Evolutionary conservation across 2,797 vertebrate species (phyloP).

Genomic region (Protosalanx chinensis): DNA sequence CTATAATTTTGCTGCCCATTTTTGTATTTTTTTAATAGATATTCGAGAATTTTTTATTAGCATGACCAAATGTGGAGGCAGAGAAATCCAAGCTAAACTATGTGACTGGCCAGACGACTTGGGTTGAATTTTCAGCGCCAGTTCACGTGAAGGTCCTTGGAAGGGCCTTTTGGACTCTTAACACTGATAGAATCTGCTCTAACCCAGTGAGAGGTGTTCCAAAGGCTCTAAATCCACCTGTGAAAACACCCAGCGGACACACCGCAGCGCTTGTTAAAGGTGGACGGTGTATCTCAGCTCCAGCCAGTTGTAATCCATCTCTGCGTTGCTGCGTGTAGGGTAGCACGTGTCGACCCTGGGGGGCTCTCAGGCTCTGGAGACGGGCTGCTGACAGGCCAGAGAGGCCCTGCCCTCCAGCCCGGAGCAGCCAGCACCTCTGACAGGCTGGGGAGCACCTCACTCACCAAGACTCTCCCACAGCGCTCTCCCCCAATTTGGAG

Average conservation of each 20-base stretch:
- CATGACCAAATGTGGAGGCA: conserved; percentile 54
- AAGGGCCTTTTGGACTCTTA: conserved; percentile 19
- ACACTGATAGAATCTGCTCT: conserved; percentile 44
- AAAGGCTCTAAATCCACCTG: conserved; percentile 50
- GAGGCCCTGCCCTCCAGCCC: conserved; percentile 44
- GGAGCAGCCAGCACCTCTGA: conserved; percentile 34
- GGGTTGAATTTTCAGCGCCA: conserved; percentile 3
- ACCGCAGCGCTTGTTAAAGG: conserved; percentile 31
- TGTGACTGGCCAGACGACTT: conserved; percentile 42
- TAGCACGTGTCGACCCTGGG: conserved; percentile 46
- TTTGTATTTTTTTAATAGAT: conserved; percentile 14
- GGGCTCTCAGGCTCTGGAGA: conserved; percentile 40
- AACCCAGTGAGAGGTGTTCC: conserved; percentile 51
- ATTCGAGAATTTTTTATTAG: conserved; percentile 56
- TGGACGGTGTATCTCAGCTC: conserved; percentile 51
- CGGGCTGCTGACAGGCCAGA: conserved; percentile 56
- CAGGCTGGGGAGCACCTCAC: conserved; percentile 35
- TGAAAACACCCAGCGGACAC: conserved; percentile 57
- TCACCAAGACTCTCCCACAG: conserved; percentile 39
- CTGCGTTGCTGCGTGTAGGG: conserved; percentile 39
- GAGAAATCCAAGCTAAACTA: conserved; percentile 38
- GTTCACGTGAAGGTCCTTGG: conserved; percentile 3
- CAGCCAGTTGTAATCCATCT: conserved; percentile 60
- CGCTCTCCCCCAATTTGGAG: conserved; percentile 33
- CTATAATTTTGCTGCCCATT: conserved; percentile 37